Base-by-base conservation (phyloP, 2,797 vertebrate genomes). In the Sphaeramia orbicularis region DNA sequence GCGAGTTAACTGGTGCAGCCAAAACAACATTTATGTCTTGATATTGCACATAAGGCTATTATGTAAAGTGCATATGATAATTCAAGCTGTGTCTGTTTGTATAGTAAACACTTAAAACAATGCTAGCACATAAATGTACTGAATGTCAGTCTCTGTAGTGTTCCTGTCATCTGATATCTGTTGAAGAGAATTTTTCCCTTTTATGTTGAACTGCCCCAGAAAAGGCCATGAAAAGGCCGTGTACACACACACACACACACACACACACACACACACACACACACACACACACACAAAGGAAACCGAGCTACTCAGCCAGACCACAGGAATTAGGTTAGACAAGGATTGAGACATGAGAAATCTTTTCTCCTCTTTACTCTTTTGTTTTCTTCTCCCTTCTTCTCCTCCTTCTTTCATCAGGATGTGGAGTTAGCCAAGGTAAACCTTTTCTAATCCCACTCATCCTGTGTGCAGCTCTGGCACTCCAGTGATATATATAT, bases 281-380 rank as follows among this genome's bases (percentile, higher is more conserved):
- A n/a, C n/a, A n/a, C n/a, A 58, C 24, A 52, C 35, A 63, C 32
- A 50, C 37, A 50, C 37, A 77, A 63, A 56, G 45, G 40, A n/a
- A 68, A 41, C 16, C 54, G 30, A 58, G 38, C 64, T 52, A 55
- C 55, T 44, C 54, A 50, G 54, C 59, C 70, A 11, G 40, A 74
- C 81, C 66, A 67, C 55, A 69, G 60, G 52, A 80, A 64, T 75
- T 48, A 63, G 50, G 48, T 50, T 79, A 35, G 30, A 71, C n/a
- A 55, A 63, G 37, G 58, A 67, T 41, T 36, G 15, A 52, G 55
- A 62, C 69, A 52, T 53, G 37, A 21, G 40, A 56, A 50, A 79
- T 57, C 11, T 65, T 44, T 50, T 15, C n/a, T n/a, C n/a, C n/a
- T n/a, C n/a, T n/a, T n/a, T n/a, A 40, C 1, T 68, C 44, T 59